phyloP scores from a whole-genome alignment of 2,797 vertebrate genomes.

The Galagoides demidoff region DNA sequence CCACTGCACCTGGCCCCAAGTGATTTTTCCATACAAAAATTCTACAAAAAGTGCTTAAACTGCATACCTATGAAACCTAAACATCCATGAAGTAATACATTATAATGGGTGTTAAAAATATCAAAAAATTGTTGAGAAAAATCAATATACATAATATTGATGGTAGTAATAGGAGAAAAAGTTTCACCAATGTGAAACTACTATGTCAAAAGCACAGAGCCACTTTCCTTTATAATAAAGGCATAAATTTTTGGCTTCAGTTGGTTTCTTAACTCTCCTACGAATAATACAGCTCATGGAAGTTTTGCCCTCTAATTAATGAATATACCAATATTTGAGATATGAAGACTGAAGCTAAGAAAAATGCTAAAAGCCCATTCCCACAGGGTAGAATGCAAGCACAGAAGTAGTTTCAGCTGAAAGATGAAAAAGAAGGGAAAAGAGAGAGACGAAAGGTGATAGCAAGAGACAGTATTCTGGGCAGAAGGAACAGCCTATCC shows the following conservation, averaged over 20 bases:
- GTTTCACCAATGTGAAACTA: neutral
- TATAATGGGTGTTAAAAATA: neutral
- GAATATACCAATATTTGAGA: slow-evolving; percentile 7
- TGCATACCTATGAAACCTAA: slow-evolving; percentile 16
- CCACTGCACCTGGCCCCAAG: neutral
- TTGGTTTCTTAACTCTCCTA: slow-evolving; percentile 28
- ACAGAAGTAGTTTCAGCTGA: neutral
- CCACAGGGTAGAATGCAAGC: neutral
- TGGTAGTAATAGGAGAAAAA: neutral
- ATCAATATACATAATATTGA: neutral
- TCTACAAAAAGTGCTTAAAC: neutral
- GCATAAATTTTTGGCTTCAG: neutral
- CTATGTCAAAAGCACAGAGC: neutral
- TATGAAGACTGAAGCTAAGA: slow-evolving; percentile 5
- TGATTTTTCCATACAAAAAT: slow-evolving; percentile 41
- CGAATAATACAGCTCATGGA: neutral
- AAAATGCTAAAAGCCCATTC: slow-evolving; percentile 17
- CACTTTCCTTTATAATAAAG: neutral
- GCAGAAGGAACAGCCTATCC: neutral
- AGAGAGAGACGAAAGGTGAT: neutral
- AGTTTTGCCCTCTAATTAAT: slow-evolving; percentile 3
- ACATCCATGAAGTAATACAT: slow-evolving; percentile 4
- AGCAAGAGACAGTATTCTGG: neutral
- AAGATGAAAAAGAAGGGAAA: neutral
- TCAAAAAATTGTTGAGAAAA: neutral